Conservation (phyloP, 1,140 invertebrate genomes). For the Sitobion miscanthi region DNA sequence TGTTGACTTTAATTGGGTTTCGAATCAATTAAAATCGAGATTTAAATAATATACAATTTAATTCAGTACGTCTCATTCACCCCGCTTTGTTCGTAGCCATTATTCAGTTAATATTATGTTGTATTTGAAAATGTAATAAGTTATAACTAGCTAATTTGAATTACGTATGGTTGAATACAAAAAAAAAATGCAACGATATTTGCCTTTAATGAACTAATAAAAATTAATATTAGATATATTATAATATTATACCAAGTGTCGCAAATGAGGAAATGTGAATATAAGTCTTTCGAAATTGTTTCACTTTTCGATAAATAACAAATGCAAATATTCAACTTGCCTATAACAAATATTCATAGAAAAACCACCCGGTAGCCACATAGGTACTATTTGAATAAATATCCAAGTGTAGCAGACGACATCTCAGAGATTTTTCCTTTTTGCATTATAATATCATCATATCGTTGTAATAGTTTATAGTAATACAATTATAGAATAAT, state of each 20-base stretch:
- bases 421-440: background rate
- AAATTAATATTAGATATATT: background rate
- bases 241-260: background rate
- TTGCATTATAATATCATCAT: background rate
- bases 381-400: background rate
- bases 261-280: background rate
- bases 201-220: background rate
- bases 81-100: background rate
- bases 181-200: background rate
- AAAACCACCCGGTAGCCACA: background rate
- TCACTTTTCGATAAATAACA: background rate
- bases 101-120: background rate
- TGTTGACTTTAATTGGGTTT: constrained; percentile 5
- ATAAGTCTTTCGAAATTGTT: too few species aligned
- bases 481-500: background rate
- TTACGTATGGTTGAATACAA: background rate
- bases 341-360: background rate
- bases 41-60: constrained; percentile 9
- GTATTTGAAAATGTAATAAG: background rate
- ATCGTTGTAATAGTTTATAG: background rate
- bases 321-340: background rate
- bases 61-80: background rate
- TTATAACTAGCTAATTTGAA: background rate
- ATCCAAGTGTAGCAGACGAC: background rate
- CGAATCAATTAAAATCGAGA: constrained; percentile 30